Evolutionary conservation across 1,140 invertebrate species (phyloP), one percentile per base, ranked within the genome.

Genomic region (Venustaconcha ellipsiformis): DNA sequence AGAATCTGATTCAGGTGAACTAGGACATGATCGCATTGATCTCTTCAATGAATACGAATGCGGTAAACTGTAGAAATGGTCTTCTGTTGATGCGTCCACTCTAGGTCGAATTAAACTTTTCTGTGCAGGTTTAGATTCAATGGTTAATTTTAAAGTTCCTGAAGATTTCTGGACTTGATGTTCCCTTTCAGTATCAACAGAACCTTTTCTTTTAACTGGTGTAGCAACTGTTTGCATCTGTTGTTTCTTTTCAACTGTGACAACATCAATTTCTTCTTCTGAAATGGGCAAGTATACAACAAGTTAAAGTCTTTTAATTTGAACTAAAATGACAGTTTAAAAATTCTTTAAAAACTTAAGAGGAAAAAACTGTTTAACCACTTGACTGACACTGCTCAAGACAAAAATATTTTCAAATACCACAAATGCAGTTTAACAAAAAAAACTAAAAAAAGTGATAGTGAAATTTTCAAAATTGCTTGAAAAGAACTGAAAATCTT

Each of bases 251-350:
- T 82, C 80, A 0, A 84, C 83, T 26, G 81, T 86, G 14, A 86
- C 84, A 70, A 86, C 84, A 81, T 86, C 84, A 72, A 86, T 84
- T 70, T 86, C 84, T 73, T 86, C 84, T 60, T 86, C 84, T 84
- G 77, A 67, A 73, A 70, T 73, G 64, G 0, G 56, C 5, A 68
- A 48, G 12, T 23, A 37, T 67, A 37, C 18, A 63, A 37, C 18
- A 63, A 67, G 0, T 48, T 48, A 48, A 48, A 26, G 37, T 69
- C n/a, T 1, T 18, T 57, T 8, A 48, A 48, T 48, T 8, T 48
- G 0, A 48, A 48, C 37, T 48, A 48, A 48, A 48, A 48, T 48
- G 37, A 48, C 37, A 4, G 37, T 48, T 37, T 48, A 48, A 8
- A 48, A 48, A 8, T 8, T 8, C 37, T 1, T 48, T 48, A 48